phyloP scores from a whole-genome alignment of 2,888 invertebrate species.

The Atethmia centrago region DNA sequence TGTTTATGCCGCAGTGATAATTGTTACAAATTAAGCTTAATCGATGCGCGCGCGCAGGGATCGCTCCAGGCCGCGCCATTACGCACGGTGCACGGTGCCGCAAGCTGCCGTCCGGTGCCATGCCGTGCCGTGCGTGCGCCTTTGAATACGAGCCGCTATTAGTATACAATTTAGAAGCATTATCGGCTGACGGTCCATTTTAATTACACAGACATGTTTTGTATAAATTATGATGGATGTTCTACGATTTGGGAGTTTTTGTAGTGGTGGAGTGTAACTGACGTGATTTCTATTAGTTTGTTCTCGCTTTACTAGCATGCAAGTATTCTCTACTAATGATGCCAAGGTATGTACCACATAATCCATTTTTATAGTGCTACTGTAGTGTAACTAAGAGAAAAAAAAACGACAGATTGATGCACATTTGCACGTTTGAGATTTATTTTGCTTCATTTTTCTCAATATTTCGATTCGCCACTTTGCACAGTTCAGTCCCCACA shows the following conservation, averaged over 20 bases:
- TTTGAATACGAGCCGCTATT: constrained; percentile 45
- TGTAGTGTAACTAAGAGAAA: not conserved
- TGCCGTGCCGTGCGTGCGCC: constrained; percentile 24
- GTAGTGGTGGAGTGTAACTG: not conserved
- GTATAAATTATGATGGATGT: constrained; percentile 60
- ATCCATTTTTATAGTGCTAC: not conserved
- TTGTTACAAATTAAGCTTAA: constrained; percentile 83
- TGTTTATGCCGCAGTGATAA: constrained; percentile 78
- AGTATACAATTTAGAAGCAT: constrained; percentile 51
- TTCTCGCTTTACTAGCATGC: not conserved
- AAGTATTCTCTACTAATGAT: not conserved
- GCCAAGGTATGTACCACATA: not conserved
- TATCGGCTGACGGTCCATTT: constrained; percentile 42
- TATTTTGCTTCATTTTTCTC: not conserved
- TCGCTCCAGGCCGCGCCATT: constrained; percentile 48
- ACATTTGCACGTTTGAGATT: not conserved
- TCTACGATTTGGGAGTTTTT: constrained; percentile 37
- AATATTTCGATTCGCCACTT: not conserved
- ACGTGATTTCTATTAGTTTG: constrained; percentile 12
- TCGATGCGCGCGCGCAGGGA: constrained; percentile 65
- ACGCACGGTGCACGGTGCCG: constrained; percentile 37
- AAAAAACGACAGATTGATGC: not conserved
- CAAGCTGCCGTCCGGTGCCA: constrained; percentile 7
- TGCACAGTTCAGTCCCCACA: not conserved
- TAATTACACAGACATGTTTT: constrained; percentile 57